Base-by-base conservation (phyloP, 1,140 invertebrate species). In the Trichogramma pretiosum region DNA sequence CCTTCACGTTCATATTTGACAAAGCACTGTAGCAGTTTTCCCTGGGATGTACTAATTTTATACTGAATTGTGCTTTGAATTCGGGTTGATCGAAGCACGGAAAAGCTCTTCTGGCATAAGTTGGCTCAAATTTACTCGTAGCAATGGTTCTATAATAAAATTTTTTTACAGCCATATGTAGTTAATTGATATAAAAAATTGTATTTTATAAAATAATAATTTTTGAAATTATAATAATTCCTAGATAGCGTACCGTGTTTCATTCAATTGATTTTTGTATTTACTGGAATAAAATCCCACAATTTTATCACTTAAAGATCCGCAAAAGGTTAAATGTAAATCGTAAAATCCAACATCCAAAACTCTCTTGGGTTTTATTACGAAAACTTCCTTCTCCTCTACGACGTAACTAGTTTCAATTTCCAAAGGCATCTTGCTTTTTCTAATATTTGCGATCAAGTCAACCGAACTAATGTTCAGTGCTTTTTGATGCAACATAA, bases 1-100 rank as follows among this genome's bases (percentile, higher is more conserved):
- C 74, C 56, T 68, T 61, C 30, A 68, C 50, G 40, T 75, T 66
- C 86, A 89, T 91, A 59, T 92, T 92, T 0, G 87, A 90, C 9
- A 92, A 67, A 7, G 87, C 84, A 39, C 77, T 75, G 60, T 89
- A 87, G 24, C 73, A 70, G 30, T 74, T 58, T 1, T 59, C 61
- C 19, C 67, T 66, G 0, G 85, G 85, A 56, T 82, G 80, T 3
- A 86, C 80, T 1, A 96, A 60, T 7, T 81, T 80, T 10, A 95
- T 79, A 21, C 76, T 78, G 73, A 86, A 98, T 48, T 81, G 82
- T 0, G 93, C 89, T 73, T 98, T 98, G 57, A 95, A 84, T 26
- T 82, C 77, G 0, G 95, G 94, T 64, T 98, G 94, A 70, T 98
- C 95, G 64, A 95, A 95, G 65, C 93, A 96, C 0, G 94, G 93